Conservation (phyloP, 2,797 vertebrate species). For the Uromys caudimaculatus region DNA sequence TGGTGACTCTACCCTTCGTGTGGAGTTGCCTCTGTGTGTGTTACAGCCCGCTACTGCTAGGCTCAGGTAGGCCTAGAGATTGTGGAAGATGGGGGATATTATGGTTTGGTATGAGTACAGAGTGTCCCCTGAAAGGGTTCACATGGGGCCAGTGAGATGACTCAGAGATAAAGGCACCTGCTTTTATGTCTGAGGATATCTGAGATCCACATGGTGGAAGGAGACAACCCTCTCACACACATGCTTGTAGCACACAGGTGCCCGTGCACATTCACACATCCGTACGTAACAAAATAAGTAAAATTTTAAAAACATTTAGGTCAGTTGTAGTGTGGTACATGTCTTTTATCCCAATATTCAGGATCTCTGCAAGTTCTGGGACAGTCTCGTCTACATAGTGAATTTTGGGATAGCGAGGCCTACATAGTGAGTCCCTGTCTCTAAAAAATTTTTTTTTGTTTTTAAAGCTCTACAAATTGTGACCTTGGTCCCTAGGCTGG, state of each 20-base stretch:
- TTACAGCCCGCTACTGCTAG: rapidly evolving
- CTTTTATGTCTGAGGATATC: neutral
- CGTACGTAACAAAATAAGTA: neutral
- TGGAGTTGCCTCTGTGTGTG: neutral
- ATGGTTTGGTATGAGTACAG: neutral
- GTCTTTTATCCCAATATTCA: neutral
- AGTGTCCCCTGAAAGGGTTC: neutral
- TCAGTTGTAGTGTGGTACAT: neutral
- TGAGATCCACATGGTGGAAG: neutral
- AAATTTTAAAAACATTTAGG: neutral
- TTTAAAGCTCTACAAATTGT: neutral
- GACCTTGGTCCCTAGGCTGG: neutral
- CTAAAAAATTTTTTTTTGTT: neutral
- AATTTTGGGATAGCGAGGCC: neutral
- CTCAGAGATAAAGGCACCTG: too few species aligned
- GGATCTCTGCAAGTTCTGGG: neutral
- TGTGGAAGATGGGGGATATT: neutral
- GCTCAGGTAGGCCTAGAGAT: neutral
- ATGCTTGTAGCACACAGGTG: neutral
- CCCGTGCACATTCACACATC: neutral
- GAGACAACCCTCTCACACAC: neutral
- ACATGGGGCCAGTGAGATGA: neutral
- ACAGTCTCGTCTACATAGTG: neutral
- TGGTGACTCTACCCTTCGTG: neutral
- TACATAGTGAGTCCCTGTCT: neutral